Base-by-base conservation (phyloP, 2,888 invertebrate species). In the Hartigia nigra region DNA sequence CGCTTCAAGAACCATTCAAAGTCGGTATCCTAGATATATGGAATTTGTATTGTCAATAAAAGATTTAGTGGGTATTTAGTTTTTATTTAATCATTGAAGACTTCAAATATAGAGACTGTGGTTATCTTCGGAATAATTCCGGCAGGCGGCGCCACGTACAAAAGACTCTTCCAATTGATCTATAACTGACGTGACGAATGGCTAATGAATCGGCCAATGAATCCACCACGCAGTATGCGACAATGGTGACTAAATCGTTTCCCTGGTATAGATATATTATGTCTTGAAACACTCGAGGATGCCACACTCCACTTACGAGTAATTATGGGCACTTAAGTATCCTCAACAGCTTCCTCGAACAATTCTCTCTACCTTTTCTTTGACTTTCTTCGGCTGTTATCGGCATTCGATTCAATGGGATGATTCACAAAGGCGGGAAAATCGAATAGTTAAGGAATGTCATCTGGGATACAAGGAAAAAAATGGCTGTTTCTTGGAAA, bases 241-340 rank as follows among this genome's bases (percentile, higher is more conserved):
- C 23, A 55, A 23, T 55, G 55, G 55, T 23, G 55, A 55, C 55
- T 55, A 55, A 55, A 55, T 2, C 55, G 55, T 55, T 55, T 55
- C 55, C 55, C 23, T 55, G 55, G 55, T 55, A 55, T 9, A 55
- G 55, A 55, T 55, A 55, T 55, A 23, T 55, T 23, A 55, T 55
- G 55, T 23, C 55, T 55, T 55, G 55, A 55, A 55, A 55, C 55
- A 55, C 55, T 55, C 78, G 34, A 76, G 70, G 55, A 37, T 37
- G 70, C 77, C 77, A 70, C 80, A 75, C 78, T 80, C 80, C 76
- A 76, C 78, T 81, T 75, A 31, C 76, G 76, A 77, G 76, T 76
- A 81, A 81, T 80, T 80, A 81, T 77, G 75, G 80, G 70, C 78
- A 81, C 78, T 79, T 78, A 75, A 70, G 72, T 34, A 72, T 14